Evolutionary conservation across 2,888 invertebrate species (phyloP), one percentile per base, ranked within the genome.

Genomic region (Abrostola tripartita): DNA sequence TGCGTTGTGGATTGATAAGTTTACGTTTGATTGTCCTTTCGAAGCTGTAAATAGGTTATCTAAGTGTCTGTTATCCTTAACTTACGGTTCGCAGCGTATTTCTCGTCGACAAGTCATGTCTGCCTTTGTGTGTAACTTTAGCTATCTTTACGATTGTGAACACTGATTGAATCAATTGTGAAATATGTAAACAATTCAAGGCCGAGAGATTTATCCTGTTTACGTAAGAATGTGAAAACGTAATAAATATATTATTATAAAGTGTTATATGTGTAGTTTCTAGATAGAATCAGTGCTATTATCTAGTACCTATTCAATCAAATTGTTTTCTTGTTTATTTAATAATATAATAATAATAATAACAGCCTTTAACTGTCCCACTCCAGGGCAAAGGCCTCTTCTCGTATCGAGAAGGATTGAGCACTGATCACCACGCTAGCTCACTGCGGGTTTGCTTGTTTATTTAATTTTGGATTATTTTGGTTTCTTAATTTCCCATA

Each of bases 31-130:
- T 68, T 65, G 78, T 78, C 79, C 78, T 81, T 81, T 69, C 57
- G 52, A 59, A 36, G 61, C 54, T 65, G 66, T 52, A 85, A 84
- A 82, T 83, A 81, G 81, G 80, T 77, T 81, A 76, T 74, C 70
- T 65, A 71, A 78, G 73, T 81, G 71, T 81, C 80, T 76, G 65
- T 68, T 57, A 78, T 78, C 68, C 65, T 65, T 69, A 73, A 61
- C 63, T 74, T 73, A 60, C 42, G 35, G 65, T 42, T 63, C 50
- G 37, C 11, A 6, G 12, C 42, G 44, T 57, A 52, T 57, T 67
- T 65, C 53, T 54, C 58, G 56, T 61, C 60, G 47, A 61, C 52
- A 41, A 56, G 51, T 38, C 24, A 9, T 61, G 14, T 49, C 52
- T 38, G 60, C 42, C 66, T 67, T 76, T 69, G 71, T 79, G 24